phyloP scores from a whole-genome alignment of 2,888 invertebrate genomes.

The Nemoura dubitans region DNA sequence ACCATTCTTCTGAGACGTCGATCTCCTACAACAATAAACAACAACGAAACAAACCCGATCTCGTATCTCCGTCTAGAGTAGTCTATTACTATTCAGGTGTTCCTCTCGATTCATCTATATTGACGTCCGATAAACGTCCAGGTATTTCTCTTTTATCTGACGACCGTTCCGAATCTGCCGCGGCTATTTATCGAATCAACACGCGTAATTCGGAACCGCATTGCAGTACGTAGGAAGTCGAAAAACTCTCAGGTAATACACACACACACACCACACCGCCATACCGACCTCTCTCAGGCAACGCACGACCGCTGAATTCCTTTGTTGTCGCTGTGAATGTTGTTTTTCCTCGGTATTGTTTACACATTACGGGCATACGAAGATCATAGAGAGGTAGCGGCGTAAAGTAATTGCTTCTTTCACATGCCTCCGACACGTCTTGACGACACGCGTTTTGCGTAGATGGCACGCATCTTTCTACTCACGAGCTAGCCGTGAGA shows the following conservation, averaged over 20 bases:
- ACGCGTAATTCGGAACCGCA: conserved; percentile 19
- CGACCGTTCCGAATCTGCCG: not conserved
- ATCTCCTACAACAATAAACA: not conserved
- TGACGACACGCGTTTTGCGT: not conserved
- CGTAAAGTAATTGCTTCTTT: not conserved
- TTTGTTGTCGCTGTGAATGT: not conserved
- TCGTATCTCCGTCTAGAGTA: not conserved
- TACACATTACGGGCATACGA: not conserved
- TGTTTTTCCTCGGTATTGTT: not conserved
- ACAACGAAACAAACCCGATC: not conserved
- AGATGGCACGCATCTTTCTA: not conserved
- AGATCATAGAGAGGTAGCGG: not conserved
- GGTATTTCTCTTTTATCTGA: not conserved
- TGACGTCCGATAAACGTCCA: not conserved
- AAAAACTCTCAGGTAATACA: not conserved
- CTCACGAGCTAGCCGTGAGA: not conserved
- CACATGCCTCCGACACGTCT: not conserved
- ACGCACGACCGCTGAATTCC: not conserved
- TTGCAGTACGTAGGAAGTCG: not conserved
- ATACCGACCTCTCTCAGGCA: not conserved
- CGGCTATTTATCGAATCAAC: conserved; percentile 19
- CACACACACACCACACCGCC: not conserved
- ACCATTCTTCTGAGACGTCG: not conserved
- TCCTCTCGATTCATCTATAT: not conserved
- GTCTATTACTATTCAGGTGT: not conserved